Conservation (phyloP, 2,113 vertebrate genomes). For the Odontophorus gujanensis region DNA sequence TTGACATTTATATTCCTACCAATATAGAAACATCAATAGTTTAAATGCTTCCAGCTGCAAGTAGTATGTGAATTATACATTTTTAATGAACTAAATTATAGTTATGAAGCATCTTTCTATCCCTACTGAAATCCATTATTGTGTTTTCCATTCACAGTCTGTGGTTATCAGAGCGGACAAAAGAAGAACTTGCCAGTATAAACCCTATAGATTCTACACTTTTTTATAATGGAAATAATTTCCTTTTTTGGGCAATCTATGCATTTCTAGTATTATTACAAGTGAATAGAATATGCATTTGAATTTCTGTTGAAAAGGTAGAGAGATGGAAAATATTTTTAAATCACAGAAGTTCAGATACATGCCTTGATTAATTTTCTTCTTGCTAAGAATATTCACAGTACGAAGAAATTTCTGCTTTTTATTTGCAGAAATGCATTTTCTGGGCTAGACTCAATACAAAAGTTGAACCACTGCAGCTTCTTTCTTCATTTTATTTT, state of each 20-base stretch:
- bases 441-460: background rate
- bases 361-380: background rate
- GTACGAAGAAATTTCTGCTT: background rate
- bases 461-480: background rate
- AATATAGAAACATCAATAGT: background rate
- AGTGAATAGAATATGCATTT: background rate
- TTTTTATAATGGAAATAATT: conserved; percentile 4
- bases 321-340: background rate
- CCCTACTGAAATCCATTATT: background rate
- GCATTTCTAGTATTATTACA: background rate
- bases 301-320: background rate
- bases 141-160: background rate
- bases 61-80: background rate
- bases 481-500: background rate
- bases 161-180: background rate
- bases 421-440: background rate
- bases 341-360: background rate
- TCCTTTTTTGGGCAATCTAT: background rate
- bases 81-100: conserved; percentile 44
- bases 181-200: background rate
- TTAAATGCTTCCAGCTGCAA: conserved; percentile 32
- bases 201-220: background rate
- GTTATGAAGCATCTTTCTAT: background rate
- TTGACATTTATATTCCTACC: background rate
- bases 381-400: background rate